Evolutionary conservation across 2,888 invertebrate genomes (phyloP), one percentile per base, ranked within the genome.

Genomic region (Mantis religiosa): DNA sequence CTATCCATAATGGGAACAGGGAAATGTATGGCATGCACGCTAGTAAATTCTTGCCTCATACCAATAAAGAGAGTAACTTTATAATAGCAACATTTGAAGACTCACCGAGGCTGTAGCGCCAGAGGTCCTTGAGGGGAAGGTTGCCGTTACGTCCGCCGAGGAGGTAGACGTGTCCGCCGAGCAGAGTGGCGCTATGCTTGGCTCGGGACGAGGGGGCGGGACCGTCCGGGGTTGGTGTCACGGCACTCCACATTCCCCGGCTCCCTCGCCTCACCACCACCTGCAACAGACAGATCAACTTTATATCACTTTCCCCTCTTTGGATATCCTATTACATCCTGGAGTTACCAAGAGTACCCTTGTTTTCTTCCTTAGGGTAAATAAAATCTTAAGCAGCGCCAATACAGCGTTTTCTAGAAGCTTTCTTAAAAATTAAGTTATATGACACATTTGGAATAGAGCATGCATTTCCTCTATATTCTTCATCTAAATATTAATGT

Each of bases 101-200:
- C 93, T 94, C 92, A 97, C 97, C 95, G 85, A 97, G 94, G 91
- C 96, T 95, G 92, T 97, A 97, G 91, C 96, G 95, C 98, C 98
- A 98, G 92, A 98, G 95, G 93, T 98, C 98, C 92, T 96, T 95
- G 90, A 97, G 95, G 6, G 97, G 97, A 91, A 97, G 94, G 91
- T 96, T 96, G 28, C 97, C 96, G 92, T 97, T 97, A 86, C 97
- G 94, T n/a, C 98, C 98, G 25, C 97, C 98, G 91, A 97, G 94
- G 91, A 98, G 95, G 93, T 97, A 98, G 90, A 98, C 95, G 93
- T 95, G 94, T n/a, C 96, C 96, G 85, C 95, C 96, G 91, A 96
- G 95, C 91, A 96, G 93, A 91, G 97, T 97, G 90, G 97, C 96
- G 87, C 97, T 97, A 94, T 97, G 97, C 93, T 98, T 97, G 92